These are phyloP conservation scores for Silurus asotus DNA, from an alignment of 2,113 vertebrate genomes.

Conservation along the genomic window DNA sequence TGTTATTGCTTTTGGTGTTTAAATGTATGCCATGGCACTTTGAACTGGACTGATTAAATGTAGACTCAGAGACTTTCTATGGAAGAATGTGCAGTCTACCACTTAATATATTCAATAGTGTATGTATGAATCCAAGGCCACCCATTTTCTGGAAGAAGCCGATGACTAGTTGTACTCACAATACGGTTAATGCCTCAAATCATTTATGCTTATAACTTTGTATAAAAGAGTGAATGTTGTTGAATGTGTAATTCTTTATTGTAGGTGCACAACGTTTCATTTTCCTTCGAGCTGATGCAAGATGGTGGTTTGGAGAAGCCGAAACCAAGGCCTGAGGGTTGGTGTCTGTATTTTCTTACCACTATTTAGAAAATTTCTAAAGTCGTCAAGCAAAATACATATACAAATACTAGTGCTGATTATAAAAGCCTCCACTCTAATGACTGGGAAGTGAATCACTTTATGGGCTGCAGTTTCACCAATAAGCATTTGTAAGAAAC, in stretches of 20 bases:
- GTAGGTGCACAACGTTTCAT: constrained; percentile 93
- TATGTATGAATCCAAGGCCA: constrained; percentile 31
- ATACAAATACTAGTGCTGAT: background rate
- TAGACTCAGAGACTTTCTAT: background rate
- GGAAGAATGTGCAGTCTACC: background rate
- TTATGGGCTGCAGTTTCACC: constrained; percentile 3
- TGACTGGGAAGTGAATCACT: constrained; percentile 33
- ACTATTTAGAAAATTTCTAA: background rate
- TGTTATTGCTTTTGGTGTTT: background rate
- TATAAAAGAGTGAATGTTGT: background rate
- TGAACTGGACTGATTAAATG: constrained; percentile 3
- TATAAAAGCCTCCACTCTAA: background rate
- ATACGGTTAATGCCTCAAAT: background rate
- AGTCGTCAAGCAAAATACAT: background rate
- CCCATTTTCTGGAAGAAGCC: background rate
- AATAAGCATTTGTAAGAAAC: background rate
- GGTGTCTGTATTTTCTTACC: background rate
- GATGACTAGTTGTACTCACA: background rate
- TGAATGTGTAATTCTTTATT: constrained; percentile 20
- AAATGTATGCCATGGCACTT: background rate
- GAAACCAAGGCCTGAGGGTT: constrained; percentile 94
- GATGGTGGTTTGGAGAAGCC: constrained; percentile 93
- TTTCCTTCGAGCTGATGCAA: constrained; percentile 97
- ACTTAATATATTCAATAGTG: constrained; percentile 2
- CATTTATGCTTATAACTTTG: background rate